Conservation (phyloP, 1,140 invertebrate species). For the Bursaphelenchus mucronatus region DNA sequence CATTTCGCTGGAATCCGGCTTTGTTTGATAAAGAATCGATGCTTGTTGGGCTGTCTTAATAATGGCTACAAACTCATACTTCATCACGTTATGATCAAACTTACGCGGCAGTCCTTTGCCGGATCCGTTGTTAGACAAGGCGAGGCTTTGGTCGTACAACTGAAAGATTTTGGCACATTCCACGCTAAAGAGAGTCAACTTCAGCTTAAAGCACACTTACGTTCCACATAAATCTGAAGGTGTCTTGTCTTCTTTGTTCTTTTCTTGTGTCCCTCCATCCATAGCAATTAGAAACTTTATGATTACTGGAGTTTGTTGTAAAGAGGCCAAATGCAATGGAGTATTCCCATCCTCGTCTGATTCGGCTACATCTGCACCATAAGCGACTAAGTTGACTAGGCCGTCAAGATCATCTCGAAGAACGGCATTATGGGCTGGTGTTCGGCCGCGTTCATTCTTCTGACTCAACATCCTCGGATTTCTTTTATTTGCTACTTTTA, state of each 20-base stretch:
- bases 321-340: constrained; percentile 27
- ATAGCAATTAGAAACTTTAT: constrained; percentile 32
- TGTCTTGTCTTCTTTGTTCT: constrained; percentile 27
- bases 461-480: constrained; percentile 12
- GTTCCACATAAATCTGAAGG: not conserved
- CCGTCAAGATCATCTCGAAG: constrained; percentile 16
- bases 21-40: constrained; percentile 18
- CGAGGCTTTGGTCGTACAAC: not conserved
- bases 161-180: constrained; percentile 9
- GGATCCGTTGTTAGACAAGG: not conserved
- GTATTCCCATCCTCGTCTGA: constrained; percentile 27
- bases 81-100: constrained; percentile 9
- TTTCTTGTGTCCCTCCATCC: constrained; percentile 21
- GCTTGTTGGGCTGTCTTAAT: constrained; percentile 8
- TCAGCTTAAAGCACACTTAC: constrained; percentile 14
- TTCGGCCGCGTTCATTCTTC: constrained; percentile 5
- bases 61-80: constrained; percentile 16
- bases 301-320: constrained; percentile 17
- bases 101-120: constrained; percentile 2
- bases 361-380: constrained; percentile 18
- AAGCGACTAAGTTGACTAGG: constrained; percentile 25
- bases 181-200: not conserved
- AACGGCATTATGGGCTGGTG: constrained; percentile 3
- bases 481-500: not conserved
- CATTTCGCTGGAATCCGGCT: constrained; percentile 2